Evolutionary conservation across 2,113 vertebrate genomes (phyloP), one percentile per base, ranked within the genome.

Genomic region (Rutilus rutilus): DNA sequence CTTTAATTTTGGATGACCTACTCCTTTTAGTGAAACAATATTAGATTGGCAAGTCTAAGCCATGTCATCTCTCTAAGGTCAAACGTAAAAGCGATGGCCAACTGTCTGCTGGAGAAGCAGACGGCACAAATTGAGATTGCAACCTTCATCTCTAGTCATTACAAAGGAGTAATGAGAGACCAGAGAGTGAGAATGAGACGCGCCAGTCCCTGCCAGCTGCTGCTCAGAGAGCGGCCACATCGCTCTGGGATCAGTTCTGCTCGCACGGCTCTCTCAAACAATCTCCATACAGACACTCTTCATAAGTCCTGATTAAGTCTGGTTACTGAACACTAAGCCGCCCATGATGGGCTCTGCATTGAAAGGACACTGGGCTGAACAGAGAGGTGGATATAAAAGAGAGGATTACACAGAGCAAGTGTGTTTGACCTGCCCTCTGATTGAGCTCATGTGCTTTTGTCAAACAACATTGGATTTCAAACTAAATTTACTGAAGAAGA

Each of bases 131-230:
- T 39, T 42, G 23, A 39, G 52, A 50, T 54, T 36, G 65, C 93
- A 92, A 90, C 91, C 89, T 90, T 92, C 90, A 86, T 84, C 90
- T 65, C 67, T 87, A 75, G 88, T 93, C 89, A 93, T 93, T 93
- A 93, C 89, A 91, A 89, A 82, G 87, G 82, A 90, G 87, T 93
- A 93, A 94, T 93, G 89, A 92, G 91, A 91, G 90, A 89, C 83
- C n/a, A 83, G 78, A 89, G 62, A 83, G 33, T 50, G 59, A 52
- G 62, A 52, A 67, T 67, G 74, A 87, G 88, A 71, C 65, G 30
- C 69, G 45, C 71, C 76, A 9, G 85, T 88, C 87, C 84, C 42
- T 33, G 25, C 88, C 93, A 93, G 92, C 92, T 93, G 93, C 87
- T 27, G 60, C 88, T 60, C 23, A 27, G 19, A 64, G 84, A 83